These are phyloP conservation scores for Cynopterus sphinx DNA, from an alignment of 2,797 vertebrate genomes.

Conservation along the genomic window DNA sequence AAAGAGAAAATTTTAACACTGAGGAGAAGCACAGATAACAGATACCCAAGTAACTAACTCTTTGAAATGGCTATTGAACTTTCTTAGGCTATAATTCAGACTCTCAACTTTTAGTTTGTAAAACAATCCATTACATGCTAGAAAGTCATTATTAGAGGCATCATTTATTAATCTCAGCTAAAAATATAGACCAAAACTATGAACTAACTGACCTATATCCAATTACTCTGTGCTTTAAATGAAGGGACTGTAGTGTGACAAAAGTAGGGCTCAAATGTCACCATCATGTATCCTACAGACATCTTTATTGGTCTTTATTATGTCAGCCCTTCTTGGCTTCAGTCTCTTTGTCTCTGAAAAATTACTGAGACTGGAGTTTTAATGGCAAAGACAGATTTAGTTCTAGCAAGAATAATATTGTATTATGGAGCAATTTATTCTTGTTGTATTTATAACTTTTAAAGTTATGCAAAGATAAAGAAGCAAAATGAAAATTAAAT, in stretches of 20 bases:
- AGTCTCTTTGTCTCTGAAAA: neutral
- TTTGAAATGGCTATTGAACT: neutral
- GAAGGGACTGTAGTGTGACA: neutral
- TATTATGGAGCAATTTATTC: neutral
- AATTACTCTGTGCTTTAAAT: neutral
- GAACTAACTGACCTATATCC: neutral
- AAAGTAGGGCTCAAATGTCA: neutral
- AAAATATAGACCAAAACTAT: constrained; percentile 15
- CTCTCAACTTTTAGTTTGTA: neutral
- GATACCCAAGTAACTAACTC: neutral
- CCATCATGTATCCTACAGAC: neutral
- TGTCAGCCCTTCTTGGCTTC: neutral
- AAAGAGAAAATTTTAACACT: neutral
- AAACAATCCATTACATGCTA: neutral
- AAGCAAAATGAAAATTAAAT: constrained; percentile 23
- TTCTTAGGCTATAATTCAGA: neutral
- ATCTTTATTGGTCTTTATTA: neutral
- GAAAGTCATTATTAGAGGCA: neutral
- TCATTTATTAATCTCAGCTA: constrained; percentile 9
- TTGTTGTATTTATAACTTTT: neutral
- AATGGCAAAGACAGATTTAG: neutral
- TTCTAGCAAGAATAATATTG: neutral
- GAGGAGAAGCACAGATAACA: constrained; percentile 1
- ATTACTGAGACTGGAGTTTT: neutral
- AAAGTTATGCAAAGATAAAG: neutral